Evolutionary conservation across 2,888 invertebrate genomes (phyloP).

Genomic region (Pegoplata infirma): DNA sequence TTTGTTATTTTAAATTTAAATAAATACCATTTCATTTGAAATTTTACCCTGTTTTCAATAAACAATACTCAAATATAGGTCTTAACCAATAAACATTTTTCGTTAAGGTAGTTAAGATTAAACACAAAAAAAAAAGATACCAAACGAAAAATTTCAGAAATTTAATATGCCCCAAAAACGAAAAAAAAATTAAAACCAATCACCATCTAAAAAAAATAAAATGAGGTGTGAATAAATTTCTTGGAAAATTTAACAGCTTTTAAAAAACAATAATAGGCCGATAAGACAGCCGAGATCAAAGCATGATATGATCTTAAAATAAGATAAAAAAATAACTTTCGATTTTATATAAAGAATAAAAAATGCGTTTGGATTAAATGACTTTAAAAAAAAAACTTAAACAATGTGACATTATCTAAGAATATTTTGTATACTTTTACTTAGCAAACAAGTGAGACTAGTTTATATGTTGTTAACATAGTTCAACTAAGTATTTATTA

Average conservation of each 20-base stretch:
- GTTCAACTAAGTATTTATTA: not conserved
- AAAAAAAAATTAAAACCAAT: too few relatives aligned
- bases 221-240: slow-evolving; percentile 49
- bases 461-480: slow-evolving; percentile 27
- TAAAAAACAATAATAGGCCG: slow-evolving; percentile 19
- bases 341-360: slow-evolving; percentile 3
- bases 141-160: slow-evolving; percentile 33
- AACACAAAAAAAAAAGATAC: too few relatives aligned
- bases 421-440: not conserved
- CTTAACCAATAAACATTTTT: too few relatives aligned
- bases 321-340: slow-evolving; percentile 19
- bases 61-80: too few relatives aligned
- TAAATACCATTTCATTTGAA: too few relatives aligned
- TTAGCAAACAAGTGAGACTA: slow-evolving; percentile 37
- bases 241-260: slow-evolving; percentile 45
- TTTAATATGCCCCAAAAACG: slow-evolving; percentile 30
- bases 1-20: too few relatives aligned
- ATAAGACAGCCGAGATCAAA: slow-evolving; percentile 34
- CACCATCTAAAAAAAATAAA: not conserved
- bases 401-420: not conserved
- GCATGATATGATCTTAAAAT: not conserved
- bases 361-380: not conserved
- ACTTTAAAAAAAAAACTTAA: not conserved
- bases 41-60: too few relatives aligned
- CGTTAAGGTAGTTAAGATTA: too few relatives aligned